Base-by-base conservation (phyloP, 2,888 invertebrate genomes). In the Lagria hirta region DNA sequence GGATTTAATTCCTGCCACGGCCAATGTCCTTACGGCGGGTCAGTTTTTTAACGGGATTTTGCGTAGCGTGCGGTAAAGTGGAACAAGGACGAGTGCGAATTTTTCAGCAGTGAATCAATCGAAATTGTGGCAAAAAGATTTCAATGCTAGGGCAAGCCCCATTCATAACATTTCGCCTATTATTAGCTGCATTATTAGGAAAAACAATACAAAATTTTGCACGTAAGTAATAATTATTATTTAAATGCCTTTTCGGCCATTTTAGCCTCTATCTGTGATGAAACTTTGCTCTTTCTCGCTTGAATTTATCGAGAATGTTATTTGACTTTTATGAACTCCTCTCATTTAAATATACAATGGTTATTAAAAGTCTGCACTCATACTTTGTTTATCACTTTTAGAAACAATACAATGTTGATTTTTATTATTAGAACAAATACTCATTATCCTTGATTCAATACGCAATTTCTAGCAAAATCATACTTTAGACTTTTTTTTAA, bases 11-110 rank as follows among this genome's bases (percentile, higher is more conserved):
- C 61, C 55, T 55, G 57, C 55, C 64, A 67, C 65, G 62, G 68
- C 63, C 67, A 66, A 66, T 65, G 67, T 68, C 68, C 70, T 70
- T 69, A 66, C 50, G 63, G 62, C 63, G 68, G 70, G 69, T 70
- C 67, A 68, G 59, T 49, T 54, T 53, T 52, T 54, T 64, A 66
- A 61, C 67, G 65, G 68, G 64, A 67, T 63, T 66, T 63, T 54
- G 63, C 62, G 64, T 65, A 49, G 54, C 55, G 60, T 55, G 57
- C 52, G 54, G 60, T 58, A 35, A n/a, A n/a, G n/a, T n/a, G n/a
- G n/a, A n/a, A 44, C 56, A 52, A 58, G 54, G 52, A 51, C 56
- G 52, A 23, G 46, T 42, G 48, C 49, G 38, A 49, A 49, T 51
- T 52, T 20, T 18, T 17, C 16, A 23, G 24, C 14, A 26, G 21